Evolutionary conservation across 2,888 invertebrate species (phyloP).

Genomic region (Drosophila paracracens): DNA sequence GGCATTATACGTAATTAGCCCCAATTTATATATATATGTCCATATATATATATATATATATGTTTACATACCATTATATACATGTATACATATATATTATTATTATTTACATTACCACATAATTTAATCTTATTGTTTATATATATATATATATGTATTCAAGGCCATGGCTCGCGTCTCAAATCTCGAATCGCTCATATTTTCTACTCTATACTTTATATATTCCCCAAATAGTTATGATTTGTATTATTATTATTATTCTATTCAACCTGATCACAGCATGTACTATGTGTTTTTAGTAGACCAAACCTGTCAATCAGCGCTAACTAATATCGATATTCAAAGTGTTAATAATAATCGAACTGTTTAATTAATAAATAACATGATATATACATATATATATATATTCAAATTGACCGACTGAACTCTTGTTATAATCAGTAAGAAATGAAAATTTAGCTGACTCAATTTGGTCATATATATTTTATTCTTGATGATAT

Average conservation of each 20-base stretch:
- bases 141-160: background rate
- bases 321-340: conserved; percentile 68
- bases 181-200: conserved; percentile 61
- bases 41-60: conserved; percentile 28
- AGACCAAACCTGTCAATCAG: conserved; percentile 67
- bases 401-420: conserved; percentile 16
- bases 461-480: background rate
- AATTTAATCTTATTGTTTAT: conserved; percentile 58
- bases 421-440: conserved; percentile 13
- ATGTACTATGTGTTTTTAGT: conserved; percentile 56
- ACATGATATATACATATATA: conserved; percentile 49
- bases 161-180: conserved; percentile 56
- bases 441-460: background rate
- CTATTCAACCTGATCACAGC: conserved; percentile 33
- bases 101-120: conserved; percentile 46
- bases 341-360: conserved; percentile 78
- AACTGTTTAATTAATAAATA: conserved; percentile 76
- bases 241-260: conserved; percentile 51
- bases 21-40: conserved; percentile 34
- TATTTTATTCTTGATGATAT: conserved; percentile 5
- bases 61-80: conserved; percentile 62
- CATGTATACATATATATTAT: conserved; percentile 47
- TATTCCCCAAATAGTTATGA: conserved; percentile 26
- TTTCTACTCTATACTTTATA: conserved; percentile 27
- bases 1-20: conserved; percentile 23